Percentiles rank a stretch among this genome's conserved stretches.
Evolutionary conservation across 2,888 invertebrate species (phyloP).

Genomic region (Diachrysia chrysitis): DNA sequence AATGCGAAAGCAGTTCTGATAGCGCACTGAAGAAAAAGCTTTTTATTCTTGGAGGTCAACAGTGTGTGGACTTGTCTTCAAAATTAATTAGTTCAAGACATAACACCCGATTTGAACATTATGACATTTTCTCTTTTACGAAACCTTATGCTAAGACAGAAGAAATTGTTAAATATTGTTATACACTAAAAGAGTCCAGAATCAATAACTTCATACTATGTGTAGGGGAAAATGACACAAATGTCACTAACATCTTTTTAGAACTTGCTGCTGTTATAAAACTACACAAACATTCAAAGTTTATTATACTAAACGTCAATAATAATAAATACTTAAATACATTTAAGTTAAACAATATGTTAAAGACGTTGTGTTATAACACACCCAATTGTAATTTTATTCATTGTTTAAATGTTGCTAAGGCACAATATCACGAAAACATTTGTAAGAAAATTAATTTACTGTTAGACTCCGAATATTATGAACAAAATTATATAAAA

Average conservation of each 20-base stretch:
- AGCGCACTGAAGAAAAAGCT: background rate
- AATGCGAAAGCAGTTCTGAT: too few relatives aligned
- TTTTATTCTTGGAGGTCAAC: constrained; percentile 4
- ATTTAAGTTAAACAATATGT: background rate
- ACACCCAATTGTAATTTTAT: background rate
- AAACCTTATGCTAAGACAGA: background rate
- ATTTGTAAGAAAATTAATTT: too few relatives aligned
- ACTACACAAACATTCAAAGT: background rate
- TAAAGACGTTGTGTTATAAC: background rate
- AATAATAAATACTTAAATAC: constrained; percentile 4
- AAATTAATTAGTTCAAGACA: background rate
- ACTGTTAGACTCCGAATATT: too few relatives aligned
- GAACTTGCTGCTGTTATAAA: background rate
- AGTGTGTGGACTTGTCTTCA: background rate
- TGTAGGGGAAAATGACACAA: background rate
- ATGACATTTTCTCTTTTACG: background rate
- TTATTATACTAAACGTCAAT: background rate
- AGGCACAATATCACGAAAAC: background rate
- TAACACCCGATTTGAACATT: background rate
- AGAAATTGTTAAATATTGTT: background rate
- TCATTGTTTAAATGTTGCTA: too few relatives aligned
- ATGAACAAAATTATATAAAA: too few relatives aligned
- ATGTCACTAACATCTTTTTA: background rate
- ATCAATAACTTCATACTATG: background rate
- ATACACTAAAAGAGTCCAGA: background rate